A percentile compares a stretch with the other conserved stretches of the same genome.
phyloP scores from a whole-genome alignment of 2,888 invertebrate genomes.

The Temnothorax ravouxi region DNA sequence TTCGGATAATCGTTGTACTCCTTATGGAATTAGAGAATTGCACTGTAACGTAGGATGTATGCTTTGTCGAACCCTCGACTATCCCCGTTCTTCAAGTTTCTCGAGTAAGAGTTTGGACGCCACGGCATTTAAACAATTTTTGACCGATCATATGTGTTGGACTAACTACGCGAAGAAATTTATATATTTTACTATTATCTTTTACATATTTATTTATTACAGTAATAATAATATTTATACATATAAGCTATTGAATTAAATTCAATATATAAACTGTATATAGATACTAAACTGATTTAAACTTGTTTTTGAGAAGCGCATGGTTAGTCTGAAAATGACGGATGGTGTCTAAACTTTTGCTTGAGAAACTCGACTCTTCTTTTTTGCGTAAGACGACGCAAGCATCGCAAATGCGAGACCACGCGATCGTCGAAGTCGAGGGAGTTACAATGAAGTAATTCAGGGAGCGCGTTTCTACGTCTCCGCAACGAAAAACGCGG shows the following conservation, averaged over 20 bases:
- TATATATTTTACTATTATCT: background rate
- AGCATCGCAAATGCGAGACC: background rate
- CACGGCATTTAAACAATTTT: background rate
- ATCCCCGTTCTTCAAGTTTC: background rate
- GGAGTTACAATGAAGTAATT: background rate
- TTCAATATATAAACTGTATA: background rate
- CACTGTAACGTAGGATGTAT: conserved; percentile 16
- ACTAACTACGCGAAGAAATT: background rate
- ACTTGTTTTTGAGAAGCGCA: background rate
- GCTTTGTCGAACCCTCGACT: conserved; percentile 5
- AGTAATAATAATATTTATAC: background rate
- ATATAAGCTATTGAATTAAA: background rate
- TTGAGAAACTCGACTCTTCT: background rate
- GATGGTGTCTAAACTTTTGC: background rate
- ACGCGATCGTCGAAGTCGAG: background rate
- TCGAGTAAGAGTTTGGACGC: background rate
- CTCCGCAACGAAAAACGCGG: background rate
- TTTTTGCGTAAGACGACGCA: background rate
- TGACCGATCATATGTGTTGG: background rate
- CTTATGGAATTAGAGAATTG: conserved; percentile 20
- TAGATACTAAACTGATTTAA: background rate
- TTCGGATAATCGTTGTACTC: conserved; percentile 44
- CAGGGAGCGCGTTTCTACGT: background rate
- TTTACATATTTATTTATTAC: background rate
- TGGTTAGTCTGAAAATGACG: background rate